Conservation (phyloP, 23 tunicate genomes). For the Aplidium turbinatum region DNA sequence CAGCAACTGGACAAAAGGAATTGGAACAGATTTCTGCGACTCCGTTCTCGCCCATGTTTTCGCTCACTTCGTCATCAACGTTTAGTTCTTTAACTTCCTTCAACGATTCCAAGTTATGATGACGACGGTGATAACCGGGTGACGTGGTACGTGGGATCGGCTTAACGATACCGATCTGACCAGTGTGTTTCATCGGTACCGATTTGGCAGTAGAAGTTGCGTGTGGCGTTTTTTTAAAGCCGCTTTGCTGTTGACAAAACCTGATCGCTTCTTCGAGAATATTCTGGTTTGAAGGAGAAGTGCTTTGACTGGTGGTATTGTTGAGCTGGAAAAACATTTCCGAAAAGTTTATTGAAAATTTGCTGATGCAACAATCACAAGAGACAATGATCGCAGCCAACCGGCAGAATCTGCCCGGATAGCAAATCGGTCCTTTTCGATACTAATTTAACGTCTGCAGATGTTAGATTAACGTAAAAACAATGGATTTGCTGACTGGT, state of each 20-base stretch:
- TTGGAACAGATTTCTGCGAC: not conserved
- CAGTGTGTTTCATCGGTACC: not conserved
- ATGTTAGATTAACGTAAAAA: too few species aligned
- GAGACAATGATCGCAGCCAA: too few species aligned
- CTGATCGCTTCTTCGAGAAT: slow-evolving; percentile 60
- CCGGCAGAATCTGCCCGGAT: too few species aligned
- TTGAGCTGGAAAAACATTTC: too few species aligned
- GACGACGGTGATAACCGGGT: not conserved
- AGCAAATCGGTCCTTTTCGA: too few species aligned
- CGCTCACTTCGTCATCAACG: not conserved
- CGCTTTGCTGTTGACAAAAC: slow-evolving; percentile 52
- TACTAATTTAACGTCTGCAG: too few species aligned
- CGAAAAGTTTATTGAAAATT: too few species aligned
- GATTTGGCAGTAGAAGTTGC: not conserved
- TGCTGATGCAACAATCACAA: too few species aligned
- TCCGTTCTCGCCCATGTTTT: not conserved
- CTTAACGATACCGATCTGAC: not conserved
- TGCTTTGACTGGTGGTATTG: too few species aligned
- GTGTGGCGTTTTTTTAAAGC: not conserved
- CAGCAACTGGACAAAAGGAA: not conserved
- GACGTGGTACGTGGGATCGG: not conserved
- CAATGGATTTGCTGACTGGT: too few species aligned
- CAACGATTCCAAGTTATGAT: too few species aligned
- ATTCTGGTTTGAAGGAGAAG: not conserved
- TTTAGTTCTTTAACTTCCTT: not conserved